Percentiles rank a stretch among this genome's conserved stretches.
These are phyloP conservation scores for Aratinga solstitialis DNA, from an alignment of 2,797 vertebrate species.

Conservation along the genomic window DNA sequence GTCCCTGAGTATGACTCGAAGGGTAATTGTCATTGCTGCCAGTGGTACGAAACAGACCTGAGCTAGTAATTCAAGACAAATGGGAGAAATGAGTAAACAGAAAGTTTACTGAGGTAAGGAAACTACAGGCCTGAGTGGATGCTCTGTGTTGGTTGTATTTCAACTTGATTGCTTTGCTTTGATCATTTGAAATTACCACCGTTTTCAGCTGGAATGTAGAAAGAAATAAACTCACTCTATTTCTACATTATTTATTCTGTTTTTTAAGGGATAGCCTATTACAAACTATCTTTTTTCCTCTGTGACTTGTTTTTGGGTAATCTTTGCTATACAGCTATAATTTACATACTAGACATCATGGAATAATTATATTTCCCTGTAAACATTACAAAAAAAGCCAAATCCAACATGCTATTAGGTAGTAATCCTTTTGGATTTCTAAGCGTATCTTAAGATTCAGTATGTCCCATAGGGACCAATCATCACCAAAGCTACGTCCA, in stretches of 20 bases:
- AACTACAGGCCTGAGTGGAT: constrained; percentile 1
- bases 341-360: neutral
- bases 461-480: neutral
- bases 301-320: neutral
- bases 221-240: neutral
- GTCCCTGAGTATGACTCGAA: constrained; percentile 28
- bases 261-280: neutral
- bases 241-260: neutral
- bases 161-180: constrained; percentile 43
- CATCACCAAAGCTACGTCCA: neutral
- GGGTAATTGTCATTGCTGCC: constrained; percentile 43
- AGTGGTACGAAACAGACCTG: constrained; percentile 52
- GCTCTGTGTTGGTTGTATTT: neutral
- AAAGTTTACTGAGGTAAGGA: constrained; percentile 40
- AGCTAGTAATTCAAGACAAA: constrained; percentile 55
- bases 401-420: neutral
- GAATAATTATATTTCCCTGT: neutral
- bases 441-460: neutral
- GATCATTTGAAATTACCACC: constrained; percentile 29
- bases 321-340: neutral
- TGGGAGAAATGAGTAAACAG: constrained; percentile 54
- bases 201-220: neutral
- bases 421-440: neutral
- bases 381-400: neutral
- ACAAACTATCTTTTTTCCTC: neutral